Evolutionary conservation across 2,113 vertebrate species (phyloP).

Genomic region (Trinectes maculatus): DNA sequence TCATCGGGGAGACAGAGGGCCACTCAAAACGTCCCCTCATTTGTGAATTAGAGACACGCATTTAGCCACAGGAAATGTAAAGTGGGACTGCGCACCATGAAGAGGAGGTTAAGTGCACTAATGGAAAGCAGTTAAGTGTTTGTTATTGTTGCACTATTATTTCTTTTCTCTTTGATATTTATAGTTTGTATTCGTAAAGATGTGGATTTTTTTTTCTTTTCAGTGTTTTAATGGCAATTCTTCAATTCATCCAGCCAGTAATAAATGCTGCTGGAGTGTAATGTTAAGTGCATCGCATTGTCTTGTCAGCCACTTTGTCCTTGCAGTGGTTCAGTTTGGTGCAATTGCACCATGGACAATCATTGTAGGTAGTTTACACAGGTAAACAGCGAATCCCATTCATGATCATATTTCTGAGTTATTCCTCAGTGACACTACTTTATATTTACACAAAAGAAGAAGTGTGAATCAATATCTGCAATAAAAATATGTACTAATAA

Average conservation of each 20-base stretch:
- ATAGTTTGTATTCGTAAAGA: slow-evolving; percentile 48
- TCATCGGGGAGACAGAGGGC: slow-evolving; percentile 91
- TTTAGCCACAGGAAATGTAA: slow-evolving; percentile 77
- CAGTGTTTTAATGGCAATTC: slow-evolving; percentile 46
- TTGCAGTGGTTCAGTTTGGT: slow-evolving; percentile 16
- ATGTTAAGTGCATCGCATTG: slow-evolving; percentile 41
- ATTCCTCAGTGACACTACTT: background rate
- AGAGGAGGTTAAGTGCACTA: slow-evolving; percentile 78
- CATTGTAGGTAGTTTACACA: background rate
- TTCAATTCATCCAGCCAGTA: slow-evolving; percentile 39
- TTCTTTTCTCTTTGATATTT: slow-evolving; percentile 68
- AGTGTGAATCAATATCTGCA: background rate
- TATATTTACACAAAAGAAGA: background rate
- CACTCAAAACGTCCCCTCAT: slow-evolving; percentile 91
- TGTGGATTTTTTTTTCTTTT: slow-evolving; percentile 43
- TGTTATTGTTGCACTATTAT: slow-evolving; percentile 73
- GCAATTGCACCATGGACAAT: background rate
- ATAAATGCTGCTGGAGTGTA: slow-evolving; percentile 30
- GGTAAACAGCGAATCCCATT: background rate
- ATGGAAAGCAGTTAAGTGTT: slow-evolving; percentile 77
- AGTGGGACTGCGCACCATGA: slow-evolving; percentile 71
- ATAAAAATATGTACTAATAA: background rate
- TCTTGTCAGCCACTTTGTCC: slow-evolving; percentile 22
- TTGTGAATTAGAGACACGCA: slow-evolving; percentile 91
- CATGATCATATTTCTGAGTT: too few species aligned